A percentile compares a stretch with the other conserved stretches of the same genome.
phyloP scores from a whole-genome alignment of 2,888 invertebrate genomes.

The Ennomos erosarius region DNA sequence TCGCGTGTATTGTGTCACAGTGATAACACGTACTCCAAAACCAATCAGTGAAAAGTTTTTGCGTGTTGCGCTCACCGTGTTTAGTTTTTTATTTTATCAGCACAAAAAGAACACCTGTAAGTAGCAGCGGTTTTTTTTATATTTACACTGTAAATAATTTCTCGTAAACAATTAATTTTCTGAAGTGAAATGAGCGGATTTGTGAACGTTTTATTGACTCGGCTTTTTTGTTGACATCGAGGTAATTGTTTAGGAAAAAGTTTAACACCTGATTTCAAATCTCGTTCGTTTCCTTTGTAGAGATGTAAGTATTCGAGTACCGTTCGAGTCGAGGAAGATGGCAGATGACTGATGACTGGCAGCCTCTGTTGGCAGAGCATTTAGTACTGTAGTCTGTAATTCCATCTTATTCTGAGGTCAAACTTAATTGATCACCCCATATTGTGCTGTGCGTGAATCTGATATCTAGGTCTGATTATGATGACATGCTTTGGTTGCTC shows the following conservation, averaged over 20 bases:
- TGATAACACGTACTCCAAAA: conserved; percentile 54
- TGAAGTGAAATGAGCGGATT: conserved; percentile 27
- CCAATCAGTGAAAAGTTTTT: conserved; percentile 25
- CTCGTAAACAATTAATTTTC: not conserved
- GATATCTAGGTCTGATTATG: conserved; percentile 1
- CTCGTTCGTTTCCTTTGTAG: conserved; percentile 23
- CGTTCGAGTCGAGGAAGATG: no score
- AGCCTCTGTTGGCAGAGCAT: not conserved
- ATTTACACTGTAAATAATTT: not conserved
- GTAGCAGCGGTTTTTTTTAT: conserved; percentile 13
- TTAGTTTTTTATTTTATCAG: conserved; percentile 18
- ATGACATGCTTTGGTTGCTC: conserved; percentile 5
- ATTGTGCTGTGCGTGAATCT: conserved; percentile 23
- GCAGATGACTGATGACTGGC: conserved; percentile 19
- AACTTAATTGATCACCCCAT: conserved; percentile 43
- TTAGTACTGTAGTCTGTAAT: no score
- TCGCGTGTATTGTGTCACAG: conserved; percentile 68
- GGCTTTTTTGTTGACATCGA: conserved; percentile 45
- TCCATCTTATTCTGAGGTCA: conserved; percentile 37
- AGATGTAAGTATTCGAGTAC: conserved; percentile 16
- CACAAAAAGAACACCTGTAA: conserved; percentile 32
- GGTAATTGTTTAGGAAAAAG: conserved; percentile 15
- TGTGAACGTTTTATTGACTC: conserved; percentile 37
- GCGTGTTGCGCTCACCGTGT: conserved; percentile 28
- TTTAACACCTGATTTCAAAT: conserved; percentile 8